A percentile compares a stretch with the other conserved stretches of the same genome.
Conservation (phyloP, 2,888 invertebrate species). For the Cartodere bifasciata region DNA sequence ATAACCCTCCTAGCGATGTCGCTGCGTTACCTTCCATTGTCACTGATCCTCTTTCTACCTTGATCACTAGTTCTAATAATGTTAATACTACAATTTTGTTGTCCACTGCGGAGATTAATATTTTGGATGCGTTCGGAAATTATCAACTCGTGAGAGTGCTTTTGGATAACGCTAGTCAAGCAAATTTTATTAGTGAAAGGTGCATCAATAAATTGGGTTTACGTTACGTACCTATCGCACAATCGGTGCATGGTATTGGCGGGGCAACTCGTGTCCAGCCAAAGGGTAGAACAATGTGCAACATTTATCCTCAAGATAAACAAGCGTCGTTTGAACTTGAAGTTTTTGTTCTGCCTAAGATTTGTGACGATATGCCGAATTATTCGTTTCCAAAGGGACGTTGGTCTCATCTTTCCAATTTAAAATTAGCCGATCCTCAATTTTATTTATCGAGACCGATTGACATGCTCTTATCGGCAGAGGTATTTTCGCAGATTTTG, state of each 20-base stretch:
- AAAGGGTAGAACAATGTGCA: background rate
- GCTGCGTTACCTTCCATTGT: too few relatives aligned
- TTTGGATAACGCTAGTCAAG: conserved; percentile 1
- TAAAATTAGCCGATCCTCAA: too few relatives aligned
- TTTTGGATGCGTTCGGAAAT: background rate
- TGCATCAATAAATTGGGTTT: conserved; percentile 1
- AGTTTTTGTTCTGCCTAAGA: background rate
- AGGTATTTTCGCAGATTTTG: too few relatives aligned
- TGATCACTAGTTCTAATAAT: too few relatives aligned
- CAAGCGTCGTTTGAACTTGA: background rate
- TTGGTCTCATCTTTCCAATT: background rate
- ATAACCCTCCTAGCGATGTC: too few relatives aligned
- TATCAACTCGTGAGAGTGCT: background rate
- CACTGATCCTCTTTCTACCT: too few relatives aligned
- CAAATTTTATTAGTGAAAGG: background rate
- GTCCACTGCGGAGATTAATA: background rate
- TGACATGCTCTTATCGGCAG: too few relatives aligned
- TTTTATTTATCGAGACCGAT: too few relatives aligned
- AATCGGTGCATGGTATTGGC: background rate
- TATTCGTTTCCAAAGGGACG: background rate
- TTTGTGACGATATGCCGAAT: background rate
- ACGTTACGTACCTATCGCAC: background rate
- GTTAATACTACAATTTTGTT: too few relatives aligned
- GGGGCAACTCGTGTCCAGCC: background rate
- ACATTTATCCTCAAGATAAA: conserved; percentile 1